These are phyloP conservation scores for Enteromius fasciolatus DNA, from an alignment of 2,797 vertebrate genomes.

Conservation along the genomic window DNA sequence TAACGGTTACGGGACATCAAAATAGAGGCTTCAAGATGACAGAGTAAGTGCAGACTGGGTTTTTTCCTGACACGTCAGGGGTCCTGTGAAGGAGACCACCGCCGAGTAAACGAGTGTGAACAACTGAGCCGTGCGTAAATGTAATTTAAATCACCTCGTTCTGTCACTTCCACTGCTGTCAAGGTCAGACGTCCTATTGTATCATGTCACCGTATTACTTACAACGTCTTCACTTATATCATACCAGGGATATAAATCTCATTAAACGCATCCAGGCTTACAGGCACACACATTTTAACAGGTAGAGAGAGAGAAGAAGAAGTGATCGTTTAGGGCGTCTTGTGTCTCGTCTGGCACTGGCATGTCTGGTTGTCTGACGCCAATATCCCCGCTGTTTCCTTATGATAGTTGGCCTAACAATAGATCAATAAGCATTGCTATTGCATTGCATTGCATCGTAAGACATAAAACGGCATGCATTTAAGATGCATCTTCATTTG, in stretches of 20 bases:
- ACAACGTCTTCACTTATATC: constrained; percentile 61
- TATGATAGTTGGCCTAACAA: constrained; percentile 40
- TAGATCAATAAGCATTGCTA: constrained; percentile 35
- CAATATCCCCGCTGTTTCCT: constrained; percentile 60
- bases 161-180: constrained; percentile 67
- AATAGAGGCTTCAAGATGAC: constrained; percentile 18
- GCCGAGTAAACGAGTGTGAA: constrained; percentile 59
- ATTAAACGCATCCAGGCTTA: constrained; percentile 42
- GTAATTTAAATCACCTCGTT: constrained; percentile 71
- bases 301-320: constrained; percentile 22
- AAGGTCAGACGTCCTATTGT: constrained; percentile 65
- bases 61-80: constrained; percentile 51
- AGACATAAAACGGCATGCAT: constrained; percentile 9
- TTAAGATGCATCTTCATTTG: constrained; percentile 6
- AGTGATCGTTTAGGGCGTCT: constrained; percentile 51
- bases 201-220: constrained; percentile 59
- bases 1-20: constrained; percentile 14
- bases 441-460: constrained; percentile 21
- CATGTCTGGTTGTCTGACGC: constrained; percentile 69
- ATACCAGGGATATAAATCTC: constrained; percentile 50
- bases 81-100: constrained; percentile 52
- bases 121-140: constrained; percentile 64
- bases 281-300: neutral
- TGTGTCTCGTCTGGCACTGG: constrained; percentile 62
- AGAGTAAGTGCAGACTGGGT: neutral